phyloP scores from a whole-genome alignment of 2,797 vertebrate genomes.

The Hafferia zeledoni region DNA sequence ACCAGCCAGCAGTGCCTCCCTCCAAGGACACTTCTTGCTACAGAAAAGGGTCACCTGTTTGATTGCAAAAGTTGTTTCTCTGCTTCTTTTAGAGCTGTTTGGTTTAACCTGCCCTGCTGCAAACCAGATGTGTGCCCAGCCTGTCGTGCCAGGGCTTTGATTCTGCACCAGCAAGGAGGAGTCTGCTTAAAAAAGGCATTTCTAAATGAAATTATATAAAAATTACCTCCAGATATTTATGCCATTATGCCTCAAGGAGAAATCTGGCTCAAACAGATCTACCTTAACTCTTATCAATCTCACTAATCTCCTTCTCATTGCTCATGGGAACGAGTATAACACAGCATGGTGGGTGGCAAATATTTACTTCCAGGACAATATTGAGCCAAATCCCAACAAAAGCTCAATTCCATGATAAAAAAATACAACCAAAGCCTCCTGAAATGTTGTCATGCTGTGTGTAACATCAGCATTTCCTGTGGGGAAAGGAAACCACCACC shows the following conservation, averaged over 20 bases:
- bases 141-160: neutral
- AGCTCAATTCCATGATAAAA: neutral
- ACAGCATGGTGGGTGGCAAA: rapidly evolving
- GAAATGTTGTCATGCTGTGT: neutral
- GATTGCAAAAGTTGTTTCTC: neutral
- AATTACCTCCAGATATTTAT: neutral
- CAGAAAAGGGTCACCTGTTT: neutral
- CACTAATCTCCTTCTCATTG: neutral
- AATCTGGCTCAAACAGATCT: neutral
- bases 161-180: neutral
- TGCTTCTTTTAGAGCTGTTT: neutral
- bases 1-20: neutral
- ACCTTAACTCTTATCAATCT: neutral
- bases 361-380: neutral
- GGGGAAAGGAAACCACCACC: neutral
- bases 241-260: neutral
- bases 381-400: neutral
- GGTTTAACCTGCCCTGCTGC: neutral
- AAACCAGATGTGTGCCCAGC: neutral
- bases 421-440: neutral
- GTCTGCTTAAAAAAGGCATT: neutral
- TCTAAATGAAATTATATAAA: neutral
- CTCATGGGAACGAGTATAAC: neutral
- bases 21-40: neutral
- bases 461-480: neutral